Evolutionary conservation across 2,113 vertebrate species (phyloP).

Genomic region (Mesitornis unicolor): DNA sequence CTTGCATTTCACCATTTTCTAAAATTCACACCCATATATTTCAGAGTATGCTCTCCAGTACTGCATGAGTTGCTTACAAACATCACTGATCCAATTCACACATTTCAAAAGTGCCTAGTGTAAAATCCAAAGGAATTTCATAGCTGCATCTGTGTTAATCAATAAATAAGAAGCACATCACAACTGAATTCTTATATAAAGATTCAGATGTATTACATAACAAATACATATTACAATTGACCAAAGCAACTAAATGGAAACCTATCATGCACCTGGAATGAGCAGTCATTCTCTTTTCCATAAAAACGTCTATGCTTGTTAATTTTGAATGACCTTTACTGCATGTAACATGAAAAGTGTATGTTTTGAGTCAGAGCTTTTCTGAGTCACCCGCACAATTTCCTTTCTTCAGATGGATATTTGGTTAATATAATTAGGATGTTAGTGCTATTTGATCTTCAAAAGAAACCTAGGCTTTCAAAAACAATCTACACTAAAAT

Average conservation of each 20-base stretch:
- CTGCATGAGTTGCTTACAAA: not conserved
- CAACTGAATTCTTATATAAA: not conserved
- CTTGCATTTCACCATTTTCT: not conserved
- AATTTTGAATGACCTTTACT: conserved; percentile 1
- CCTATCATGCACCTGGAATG: not conserved
- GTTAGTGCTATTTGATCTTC: not conserved
- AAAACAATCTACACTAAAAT: not conserved
- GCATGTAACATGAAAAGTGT: not conserved
- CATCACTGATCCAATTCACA: not conserved
- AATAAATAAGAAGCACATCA: not conserved
- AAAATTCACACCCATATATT: not conserved
- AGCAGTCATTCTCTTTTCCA: not conserved
- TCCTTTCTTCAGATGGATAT: not conserved
- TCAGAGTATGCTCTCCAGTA: not conserved
- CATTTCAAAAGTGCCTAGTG: not conserved
- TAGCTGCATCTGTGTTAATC: not conserved
- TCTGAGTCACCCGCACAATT: conserved; percentile 26
- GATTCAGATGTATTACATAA: not conserved
- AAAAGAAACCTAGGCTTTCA: not conserved
- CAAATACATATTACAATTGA: not conserved
- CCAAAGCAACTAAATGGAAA: not conserved
- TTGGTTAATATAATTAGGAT: not conserved
- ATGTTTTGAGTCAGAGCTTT: conserved; percentile 19
- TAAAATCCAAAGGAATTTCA: not conserved
- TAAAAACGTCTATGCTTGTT: not conserved